Conservation (phyloP, 1,140 invertebrate genomes). For the Temnothorax nylanderi region DNA sequence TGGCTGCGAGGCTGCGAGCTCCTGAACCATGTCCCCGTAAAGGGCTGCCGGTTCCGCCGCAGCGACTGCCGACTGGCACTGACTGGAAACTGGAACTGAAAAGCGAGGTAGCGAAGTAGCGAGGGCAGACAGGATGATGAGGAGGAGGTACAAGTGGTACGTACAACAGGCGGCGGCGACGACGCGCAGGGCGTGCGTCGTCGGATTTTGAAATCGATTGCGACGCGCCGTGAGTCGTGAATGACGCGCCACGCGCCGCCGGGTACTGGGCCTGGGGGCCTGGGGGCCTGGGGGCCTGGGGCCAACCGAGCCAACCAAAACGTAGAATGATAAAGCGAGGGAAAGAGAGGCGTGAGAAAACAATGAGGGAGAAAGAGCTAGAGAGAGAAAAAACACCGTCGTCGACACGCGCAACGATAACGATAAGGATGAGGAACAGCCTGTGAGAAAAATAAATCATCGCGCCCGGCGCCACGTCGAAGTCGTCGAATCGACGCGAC, state of each 20-base stretch:
- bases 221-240: slow-evolving; percentile 39
- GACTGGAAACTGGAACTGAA: slow-evolving; percentile 48
- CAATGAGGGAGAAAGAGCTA: background rate
- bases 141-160: background rate
- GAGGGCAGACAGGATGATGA: slow-evolving; percentile 24
- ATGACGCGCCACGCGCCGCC: slow-evolving; percentile 41
- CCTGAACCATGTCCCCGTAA: slow-evolving; percentile 49
- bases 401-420: background rate
- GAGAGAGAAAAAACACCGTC: background rate
- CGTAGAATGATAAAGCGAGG: background rate
- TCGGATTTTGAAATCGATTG: slow-evolving; percentile 70
- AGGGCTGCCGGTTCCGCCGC: slow-evolving; percentile 50
- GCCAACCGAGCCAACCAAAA: slow-evolving; percentile 27
- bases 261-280: slow-evolving; percentile 29
- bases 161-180: slow-evolving; percentile 44
- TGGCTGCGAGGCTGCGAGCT: background rate
- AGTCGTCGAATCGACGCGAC: background rate
- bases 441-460: background rate
- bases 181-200: slow-evolving; percentile 68
- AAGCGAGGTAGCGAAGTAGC: background rate
- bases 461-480: no score
- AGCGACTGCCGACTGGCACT: slow-evolving; percentile 57
- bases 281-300: no score
- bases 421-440: background rate
- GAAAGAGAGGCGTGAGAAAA: background rate